These are phyloP conservation scores for Folsomia manolachei DNA, from an alignment of 2,888 invertebrate species.

Conservation along the genomic window DNA sequence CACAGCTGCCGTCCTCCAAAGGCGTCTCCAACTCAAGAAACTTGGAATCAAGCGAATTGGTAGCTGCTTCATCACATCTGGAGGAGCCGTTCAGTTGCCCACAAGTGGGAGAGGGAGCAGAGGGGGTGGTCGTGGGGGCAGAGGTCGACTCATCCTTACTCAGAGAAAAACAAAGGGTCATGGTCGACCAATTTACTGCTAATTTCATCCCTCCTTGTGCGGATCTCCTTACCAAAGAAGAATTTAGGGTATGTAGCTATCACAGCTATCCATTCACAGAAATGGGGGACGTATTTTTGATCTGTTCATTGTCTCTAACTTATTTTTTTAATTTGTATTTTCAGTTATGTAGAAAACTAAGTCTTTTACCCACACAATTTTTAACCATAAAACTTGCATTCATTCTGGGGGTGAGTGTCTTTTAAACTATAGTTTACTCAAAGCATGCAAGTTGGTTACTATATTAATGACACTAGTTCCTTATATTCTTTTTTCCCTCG, in stretches of 20 bases:
- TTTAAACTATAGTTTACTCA: no score
- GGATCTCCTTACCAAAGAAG: slow-evolving; percentile 28
- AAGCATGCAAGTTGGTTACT: no score
- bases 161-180: slow-evolving; percentile 48
- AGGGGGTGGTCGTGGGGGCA: not conserved
- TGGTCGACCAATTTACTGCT: slow-evolving; percentile 50
- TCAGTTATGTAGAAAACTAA: slow-evolving; percentile 42
- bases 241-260: slow-evolving; percentile 29
- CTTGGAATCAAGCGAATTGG: slow-evolving; percentile 48
- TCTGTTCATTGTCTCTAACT: not conserved
- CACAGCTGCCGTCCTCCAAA: slow-evolving; percentile 56
- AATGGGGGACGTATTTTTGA: not conserved
- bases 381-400: slow-evolving; percentile 83
- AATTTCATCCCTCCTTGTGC: slow-evolving; percentile 26
- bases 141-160: slow-evolving; percentile 38
- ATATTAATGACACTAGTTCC: no score
- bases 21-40: slow-evolving; percentile 50
- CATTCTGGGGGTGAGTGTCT: slow-evolving; percentile 61
- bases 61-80: slow-evolving; percentile 43
- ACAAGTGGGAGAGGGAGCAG: slow-evolving; percentile 24
- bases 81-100: slow-evolving; percentile 21
- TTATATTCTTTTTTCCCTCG: no score
- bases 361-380: slow-evolving; percentile 64
- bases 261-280: no score
- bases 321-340: slow-evolving; percentile 14